phyloP scores from a whole-genome alignment of 2,113 vertebrate genomes.

The Microcebus griseorufus region DNA sequence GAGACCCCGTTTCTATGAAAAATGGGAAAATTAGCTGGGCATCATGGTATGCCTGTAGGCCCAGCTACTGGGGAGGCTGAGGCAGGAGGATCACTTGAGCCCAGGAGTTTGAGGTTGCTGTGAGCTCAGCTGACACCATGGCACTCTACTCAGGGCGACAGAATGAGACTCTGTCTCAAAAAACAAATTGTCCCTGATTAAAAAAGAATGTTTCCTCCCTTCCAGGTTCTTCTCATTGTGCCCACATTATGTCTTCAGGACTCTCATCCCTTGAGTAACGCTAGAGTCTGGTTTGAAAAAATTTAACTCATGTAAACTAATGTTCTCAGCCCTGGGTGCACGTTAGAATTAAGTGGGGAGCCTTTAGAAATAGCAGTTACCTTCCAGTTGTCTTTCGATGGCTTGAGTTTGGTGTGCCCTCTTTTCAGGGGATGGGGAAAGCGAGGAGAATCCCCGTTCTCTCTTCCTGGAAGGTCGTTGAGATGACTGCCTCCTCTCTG shows the following conservation, averaged over 20 bases:
- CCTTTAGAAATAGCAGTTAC: not conserved
- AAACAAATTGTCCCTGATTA: not conserved
- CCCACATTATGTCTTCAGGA: no score
- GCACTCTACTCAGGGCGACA: no score
- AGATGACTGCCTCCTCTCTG: not conserved
- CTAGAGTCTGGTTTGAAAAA: not conserved
- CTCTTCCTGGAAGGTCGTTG: not conserved
- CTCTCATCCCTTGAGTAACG: not conserved
- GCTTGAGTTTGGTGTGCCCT: not conserved
- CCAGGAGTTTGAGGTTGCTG: no score
- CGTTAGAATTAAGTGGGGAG: not conserved
- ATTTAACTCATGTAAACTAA: not conserved
- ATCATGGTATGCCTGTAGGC: no score
- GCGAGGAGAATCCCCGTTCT: not conserved
- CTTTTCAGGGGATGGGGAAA: not conserved
- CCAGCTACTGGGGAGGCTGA: no score
- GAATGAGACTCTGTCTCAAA: no score
- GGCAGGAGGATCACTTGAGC: no score
- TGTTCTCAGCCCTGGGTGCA: not conserved
- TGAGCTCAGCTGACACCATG: no score
- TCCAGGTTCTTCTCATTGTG: not conserved
- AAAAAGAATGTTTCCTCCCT: not conserved
- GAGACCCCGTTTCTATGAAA: no score
- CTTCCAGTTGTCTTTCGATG: not conserved
- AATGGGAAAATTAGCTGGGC: no score